Percentiles rank a stretch among this genome's conserved stretches.
These are phyloP conservation scores for Pantala flavescens DNA, from an alignment of 1,140 invertebrate genomes.

Conservation along the genomic window DNA sequence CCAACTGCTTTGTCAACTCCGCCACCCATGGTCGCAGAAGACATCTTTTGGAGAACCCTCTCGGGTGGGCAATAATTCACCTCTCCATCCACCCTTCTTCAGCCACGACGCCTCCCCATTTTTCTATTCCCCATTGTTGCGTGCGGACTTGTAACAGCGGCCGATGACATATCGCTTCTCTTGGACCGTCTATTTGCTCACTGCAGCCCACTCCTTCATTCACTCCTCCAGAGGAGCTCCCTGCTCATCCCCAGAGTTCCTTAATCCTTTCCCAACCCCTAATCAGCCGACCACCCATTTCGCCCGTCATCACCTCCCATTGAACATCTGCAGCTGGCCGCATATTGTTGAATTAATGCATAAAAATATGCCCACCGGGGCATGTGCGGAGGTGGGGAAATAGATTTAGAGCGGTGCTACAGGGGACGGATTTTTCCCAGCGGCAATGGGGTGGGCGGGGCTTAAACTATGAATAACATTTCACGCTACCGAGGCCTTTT, in stretches of 20 bases:
- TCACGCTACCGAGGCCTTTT: background rate
- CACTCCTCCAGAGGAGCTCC: background rate
- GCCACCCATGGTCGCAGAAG: too few relatives aligned
- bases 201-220: background rate
- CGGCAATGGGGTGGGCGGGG: background rate
- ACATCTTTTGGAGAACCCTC: background rate
- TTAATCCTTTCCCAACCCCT: background rate
- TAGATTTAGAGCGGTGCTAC: background rate
- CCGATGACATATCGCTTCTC: background rate
- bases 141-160: background rate
- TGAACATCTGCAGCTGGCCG: slow-evolving; percentile 6
- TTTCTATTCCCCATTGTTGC: background rate
- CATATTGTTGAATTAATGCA: slow-evolving; percentile 8
- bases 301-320: background rate
- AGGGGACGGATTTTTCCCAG: background rate
- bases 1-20: too few relatives aligned
- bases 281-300: too few relatives aligned
- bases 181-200: too few relatives aligned
- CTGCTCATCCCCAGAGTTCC: background rate
- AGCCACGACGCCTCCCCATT: background rate
- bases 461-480: background rate
- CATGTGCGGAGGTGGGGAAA: background rate
- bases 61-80: background rate
- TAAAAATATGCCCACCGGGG: slow-evolving; percentile 8
- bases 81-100: background rate